Conservation (phyloP, 35 echinoderm and acorn worm genomes). For the Nesometra sesokonis region DNA sequence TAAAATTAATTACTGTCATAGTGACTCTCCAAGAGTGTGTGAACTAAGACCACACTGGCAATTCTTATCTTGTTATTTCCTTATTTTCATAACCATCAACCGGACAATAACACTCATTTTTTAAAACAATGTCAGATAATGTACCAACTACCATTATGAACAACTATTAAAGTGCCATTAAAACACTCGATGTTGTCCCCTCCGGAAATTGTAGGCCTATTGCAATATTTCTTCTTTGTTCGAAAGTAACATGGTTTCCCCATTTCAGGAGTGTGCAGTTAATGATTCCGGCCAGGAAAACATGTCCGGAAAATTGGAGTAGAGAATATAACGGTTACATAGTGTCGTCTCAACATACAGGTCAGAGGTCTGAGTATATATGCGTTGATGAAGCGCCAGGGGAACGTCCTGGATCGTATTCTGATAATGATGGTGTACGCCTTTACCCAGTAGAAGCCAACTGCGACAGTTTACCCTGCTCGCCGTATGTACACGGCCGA, state of each 20-base stretch:
- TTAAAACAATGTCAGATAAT: no score
- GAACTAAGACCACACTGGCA: no score
- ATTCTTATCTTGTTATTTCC: no score
- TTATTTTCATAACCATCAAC: no score
- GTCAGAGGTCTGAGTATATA: background rate
- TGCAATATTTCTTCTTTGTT: no score
- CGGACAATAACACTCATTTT: no score
- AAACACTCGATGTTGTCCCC: no score
- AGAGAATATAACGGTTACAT: slow-evolving; percentile 25
- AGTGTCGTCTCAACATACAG: background rate
- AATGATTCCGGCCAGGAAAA: slow-evolving; percentile 1
- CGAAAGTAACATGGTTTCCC: background rate
- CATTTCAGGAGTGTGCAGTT: background rate
- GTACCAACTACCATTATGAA: no score
- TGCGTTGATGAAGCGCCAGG: slow-evolving; percentile 32
- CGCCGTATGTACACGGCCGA: slow-evolving; percentile 14
- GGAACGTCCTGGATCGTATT: background rate
- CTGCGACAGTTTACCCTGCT: slow-evolving; percentile 17
- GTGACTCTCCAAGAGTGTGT: no score
- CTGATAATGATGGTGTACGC: background rate
- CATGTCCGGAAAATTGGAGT: slow-evolving; percentile 21
- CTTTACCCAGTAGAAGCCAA: slow-evolving; percentile 17
- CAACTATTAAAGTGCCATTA: no score
- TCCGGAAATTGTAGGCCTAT: no score
- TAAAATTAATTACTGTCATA: no score